These are phyloP conservation scores for Liparis tanakae DNA, from an alignment of 2,797 vertebrate species.

Conservation along the genomic window DNA sequence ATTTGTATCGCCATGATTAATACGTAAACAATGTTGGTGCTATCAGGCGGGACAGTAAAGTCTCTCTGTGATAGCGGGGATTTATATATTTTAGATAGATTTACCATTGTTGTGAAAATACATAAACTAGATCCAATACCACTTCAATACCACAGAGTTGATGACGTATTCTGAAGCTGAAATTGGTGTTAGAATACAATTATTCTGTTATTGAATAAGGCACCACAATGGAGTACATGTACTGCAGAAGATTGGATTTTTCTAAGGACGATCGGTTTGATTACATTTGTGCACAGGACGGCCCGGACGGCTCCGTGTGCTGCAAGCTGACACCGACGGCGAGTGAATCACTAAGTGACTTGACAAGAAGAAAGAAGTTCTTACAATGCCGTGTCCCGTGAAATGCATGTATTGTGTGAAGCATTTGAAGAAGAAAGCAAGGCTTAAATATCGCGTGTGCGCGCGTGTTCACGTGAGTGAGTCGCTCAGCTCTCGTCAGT, in stretches of 20 bases:
- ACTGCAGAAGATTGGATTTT: constrained; percentile 64
- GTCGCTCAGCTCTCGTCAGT: constrained; percentile 38
- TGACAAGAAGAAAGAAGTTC: constrained; percentile 50
- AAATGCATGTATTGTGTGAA: constrained; percentile 38
- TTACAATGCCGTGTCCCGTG: constrained; percentile 29
- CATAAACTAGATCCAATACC: constrained; percentile 16
- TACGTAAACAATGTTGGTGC: background rate
- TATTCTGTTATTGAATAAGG: constrained; percentile 47
- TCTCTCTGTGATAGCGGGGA: background rate
- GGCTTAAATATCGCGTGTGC: constrained; percentile 41
- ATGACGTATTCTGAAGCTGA: constrained; percentile 26
- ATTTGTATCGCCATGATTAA: background rate
- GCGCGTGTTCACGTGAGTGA: background rate
- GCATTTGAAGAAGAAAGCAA: constrained; percentile 41
- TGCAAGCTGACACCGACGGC: constrained; percentile 27
- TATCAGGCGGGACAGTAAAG: background rate
- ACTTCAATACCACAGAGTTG: constrained; percentile 2
- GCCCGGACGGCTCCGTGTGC: constrained; percentile 37
- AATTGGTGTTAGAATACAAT: constrained; percentile 46
- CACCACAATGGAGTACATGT: constrained; percentile 45
- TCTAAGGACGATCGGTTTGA: constrained; percentile 56
- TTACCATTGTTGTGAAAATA: constrained; percentile 14
- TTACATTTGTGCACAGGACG: constrained; percentile 58
- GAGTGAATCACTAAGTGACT: constrained; percentile 45
- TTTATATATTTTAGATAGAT: background rate